Evolutionary conservation across 2,888 invertebrate species (phyloP), one percentile per base, ranked within the genome.

Genomic region (Tetanocera ferruginea): DNA sequence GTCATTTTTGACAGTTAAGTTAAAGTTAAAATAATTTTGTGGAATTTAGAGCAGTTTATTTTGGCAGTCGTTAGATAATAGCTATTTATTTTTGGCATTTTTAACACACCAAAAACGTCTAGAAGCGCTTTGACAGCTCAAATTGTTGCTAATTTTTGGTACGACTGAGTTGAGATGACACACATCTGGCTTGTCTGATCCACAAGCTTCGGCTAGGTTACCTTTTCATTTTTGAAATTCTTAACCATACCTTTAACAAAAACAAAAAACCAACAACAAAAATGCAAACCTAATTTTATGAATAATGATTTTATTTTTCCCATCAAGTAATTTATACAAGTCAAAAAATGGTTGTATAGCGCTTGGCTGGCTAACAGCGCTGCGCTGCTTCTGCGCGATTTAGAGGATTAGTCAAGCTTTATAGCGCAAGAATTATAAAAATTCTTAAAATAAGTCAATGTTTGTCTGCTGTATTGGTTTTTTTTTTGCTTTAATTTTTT

Each of bases 381-480:
- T 23, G 72, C 69, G 60, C 60, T 73, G 64, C 66, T 51, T 51
- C 60, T 37, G 76, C 60, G 82, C 84, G 86, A 86, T 86, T 86
- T 86, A 86, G 87, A 85, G 86, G 87, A 86, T 86, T 86, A 86
- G 87, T 87, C 87, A 86, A 84, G 86, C 84, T 85, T 85, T 84
- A 77, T 66, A 67, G 82, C 74, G 74, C 76, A 80, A 73, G 80
- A 78, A 80, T 80, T 81, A 80, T 78, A 81, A 78, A 78, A 80
- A 81, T 81, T 80, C 80, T 81, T 76, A 80, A 81, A 81, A 75
- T 55, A 34, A 49, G 37, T 31, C 23, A n/a, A 28, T 14, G 62
- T 52, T 6, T 8, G 25, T 8, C 19, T 72, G 37, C 5, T 14
- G 23, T 43, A 43, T 11, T 11, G 6, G 2, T 43, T 43, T 43